Conservation (phyloP, 2,888 invertebrate genomes). For the Watsonalla binaria region DNA sequence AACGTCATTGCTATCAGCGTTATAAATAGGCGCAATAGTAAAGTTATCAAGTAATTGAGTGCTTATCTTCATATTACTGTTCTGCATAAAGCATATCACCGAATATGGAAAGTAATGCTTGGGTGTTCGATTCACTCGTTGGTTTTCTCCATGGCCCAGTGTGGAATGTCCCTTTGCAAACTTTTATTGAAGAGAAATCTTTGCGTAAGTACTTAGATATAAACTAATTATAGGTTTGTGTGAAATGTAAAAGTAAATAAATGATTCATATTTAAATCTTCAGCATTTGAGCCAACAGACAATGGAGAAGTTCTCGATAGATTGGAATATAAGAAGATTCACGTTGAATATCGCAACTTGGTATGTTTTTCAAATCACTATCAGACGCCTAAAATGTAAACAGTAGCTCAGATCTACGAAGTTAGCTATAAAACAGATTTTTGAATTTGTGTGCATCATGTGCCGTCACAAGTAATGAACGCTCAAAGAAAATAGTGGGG, state of each 20-base stretch:
- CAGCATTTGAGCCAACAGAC: slow-evolving; percentile 91
- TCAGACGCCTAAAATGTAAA: too few relatives aligned
- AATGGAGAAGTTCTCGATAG: slow-evolving; percentile 82
- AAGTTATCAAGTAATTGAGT: too few relatives aligned
- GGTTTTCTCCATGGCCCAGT: slow-evolving; percentile 94
- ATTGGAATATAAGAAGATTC: slow-evolving; percentile 86
- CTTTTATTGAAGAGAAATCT: slow-evolving; percentile 95
- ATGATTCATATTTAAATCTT: too few relatives aligned
- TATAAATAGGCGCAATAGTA: too few relatives aligned
- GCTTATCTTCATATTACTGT: too few relatives aligned
- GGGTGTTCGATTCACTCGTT: slow-evolving; percentile 95
- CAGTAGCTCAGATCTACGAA: background rate
- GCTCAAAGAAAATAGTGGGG: too few relatives aligned
- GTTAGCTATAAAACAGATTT: background rate
- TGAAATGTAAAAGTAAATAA: too few relatives aligned
- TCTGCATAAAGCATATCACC: slow-evolving; percentile 28
- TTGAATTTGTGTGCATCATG: background rate
- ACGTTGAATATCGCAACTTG: slow-evolving; percentile 92
- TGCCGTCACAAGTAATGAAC: too few relatives aligned
- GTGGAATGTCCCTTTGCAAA: slow-evolving; percentile 94
- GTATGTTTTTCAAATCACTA: slow-evolving; percentile 50
- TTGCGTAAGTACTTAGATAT: slow-evolving; percentile 81
- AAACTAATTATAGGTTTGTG: too few relatives aligned
- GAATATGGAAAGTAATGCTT: slow-evolving; percentile 82
- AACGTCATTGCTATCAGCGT: slow-evolving; percentile 25